phyloP scores from a whole-genome alignment of 2,797 vertebrate genomes.

The Cyclopterus lumpus region DNA sequence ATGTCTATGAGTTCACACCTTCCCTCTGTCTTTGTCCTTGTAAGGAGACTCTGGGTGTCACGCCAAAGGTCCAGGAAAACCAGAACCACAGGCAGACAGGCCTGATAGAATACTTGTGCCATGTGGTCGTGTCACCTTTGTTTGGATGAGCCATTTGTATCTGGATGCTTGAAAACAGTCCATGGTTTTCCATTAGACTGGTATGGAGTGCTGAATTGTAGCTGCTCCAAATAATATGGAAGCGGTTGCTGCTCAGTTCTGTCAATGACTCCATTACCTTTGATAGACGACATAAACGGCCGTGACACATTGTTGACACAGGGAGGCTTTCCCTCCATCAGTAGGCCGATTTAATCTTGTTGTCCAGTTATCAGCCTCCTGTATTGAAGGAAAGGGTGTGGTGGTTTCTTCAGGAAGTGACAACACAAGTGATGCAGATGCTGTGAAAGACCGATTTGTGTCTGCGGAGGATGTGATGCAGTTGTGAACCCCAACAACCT shows the following conservation, averaged over 20 bases:
- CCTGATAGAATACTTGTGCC: conserved; percentile 45
- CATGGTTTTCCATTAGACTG: conserved; percentile 41
- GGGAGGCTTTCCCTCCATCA: conserved; percentile 5
- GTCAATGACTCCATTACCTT: conserved; percentile 37
- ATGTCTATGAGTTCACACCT: conserved; percentile 61
- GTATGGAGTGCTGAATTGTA: conserved; percentile 28
- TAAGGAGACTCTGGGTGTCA: conserved; percentile 80
- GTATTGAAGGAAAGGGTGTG: conserved; percentile 18
- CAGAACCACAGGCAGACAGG: conserved; percentile 40
- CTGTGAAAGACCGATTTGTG: conserved; percentile 21
- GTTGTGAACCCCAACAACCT: conserved; percentile 70
- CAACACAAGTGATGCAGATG: conserved; percentile 46
- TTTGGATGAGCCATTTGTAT: conserved; percentile 53
- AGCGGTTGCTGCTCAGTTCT: conserved; percentile 14
- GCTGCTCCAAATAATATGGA: conserved; percentile 28
- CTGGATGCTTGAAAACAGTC: conserved; percentile 25
- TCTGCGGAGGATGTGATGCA: conserved; percentile 69
- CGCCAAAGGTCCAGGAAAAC: conserved; percentile 55
- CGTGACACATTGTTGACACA: conserved; percentile 34
- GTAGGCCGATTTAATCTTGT: conserved; percentile 28
- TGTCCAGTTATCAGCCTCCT: conserved; percentile 31
- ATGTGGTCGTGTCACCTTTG: conserved; percentile 42
- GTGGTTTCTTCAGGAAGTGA: conserved; percentile 36
- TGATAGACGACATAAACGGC: conserved; percentile 36
- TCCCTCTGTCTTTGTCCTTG: conserved; percentile 79